Evolutionary conservation across 1,140 invertebrate genomes (phyloP).

Genomic region (Brachionus rubens): DNA sequence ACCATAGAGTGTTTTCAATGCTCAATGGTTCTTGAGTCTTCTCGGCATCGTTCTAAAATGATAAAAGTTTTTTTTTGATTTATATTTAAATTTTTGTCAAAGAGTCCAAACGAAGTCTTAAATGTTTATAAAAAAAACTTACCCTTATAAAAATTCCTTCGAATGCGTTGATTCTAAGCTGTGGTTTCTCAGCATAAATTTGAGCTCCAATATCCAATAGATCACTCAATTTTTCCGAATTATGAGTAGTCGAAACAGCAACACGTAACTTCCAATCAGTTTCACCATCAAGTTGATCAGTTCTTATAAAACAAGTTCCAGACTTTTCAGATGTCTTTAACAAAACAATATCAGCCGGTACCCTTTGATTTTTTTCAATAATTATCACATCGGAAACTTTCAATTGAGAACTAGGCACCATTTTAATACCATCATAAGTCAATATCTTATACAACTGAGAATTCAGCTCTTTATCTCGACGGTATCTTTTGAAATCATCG

Average conservation of each 20-base stretch:
- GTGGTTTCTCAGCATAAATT: constrained; percentile 92
- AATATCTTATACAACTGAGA: constrained; percentile 71
- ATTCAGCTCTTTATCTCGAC: constrained; percentile 91
- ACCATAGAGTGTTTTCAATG: constrained; percentile 97
- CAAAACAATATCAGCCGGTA: constrained; percentile 93
- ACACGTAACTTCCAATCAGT: constrained; percentile 97
- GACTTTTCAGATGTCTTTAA: constrained; percentile 65
- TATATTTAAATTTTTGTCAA: no score
- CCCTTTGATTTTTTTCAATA: constrained; percentile 74
- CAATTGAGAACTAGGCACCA: constrained; percentile 58
- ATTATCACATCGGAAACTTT: constrained; percentile 71
- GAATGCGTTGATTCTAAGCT: constrained; percentile 95
- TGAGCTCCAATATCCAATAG: constrained; percentile 48
- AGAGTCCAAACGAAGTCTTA: no score
- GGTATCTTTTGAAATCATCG: constrained; percentile 86
- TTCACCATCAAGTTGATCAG: constrained; percentile 97
- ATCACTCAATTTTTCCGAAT: constrained; percentile 20
- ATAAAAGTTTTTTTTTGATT: constrained; percentile 18
- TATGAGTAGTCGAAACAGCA: constrained; percentile 66
- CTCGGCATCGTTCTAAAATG: constrained; percentile 52
- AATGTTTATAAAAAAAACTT: no score
- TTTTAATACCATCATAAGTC: constrained; percentile 52
- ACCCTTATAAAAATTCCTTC: constrained; percentile 87
- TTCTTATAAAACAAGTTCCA: constrained; percentile 94
- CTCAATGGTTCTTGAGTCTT: constrained; percentile 74